These are phyloP conservation scores for Chironomus tentans DNA, from an alignment of 2,888 invertebrate genomes.

Conservation along the genomic window DNA sequence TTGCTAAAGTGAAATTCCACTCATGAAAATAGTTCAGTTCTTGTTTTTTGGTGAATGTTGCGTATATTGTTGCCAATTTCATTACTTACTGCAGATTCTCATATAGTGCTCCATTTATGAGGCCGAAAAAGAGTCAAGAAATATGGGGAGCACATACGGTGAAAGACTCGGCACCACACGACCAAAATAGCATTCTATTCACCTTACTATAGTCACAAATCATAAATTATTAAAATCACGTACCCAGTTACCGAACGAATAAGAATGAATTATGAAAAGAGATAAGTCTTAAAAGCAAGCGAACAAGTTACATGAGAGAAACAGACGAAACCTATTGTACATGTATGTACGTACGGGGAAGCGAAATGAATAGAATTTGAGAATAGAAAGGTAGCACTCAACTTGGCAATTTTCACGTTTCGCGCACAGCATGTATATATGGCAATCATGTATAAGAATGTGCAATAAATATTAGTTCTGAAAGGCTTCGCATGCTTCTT, in stretches of 20 bases:
- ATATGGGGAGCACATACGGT: too few species aligned
- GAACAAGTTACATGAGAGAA: background rate
- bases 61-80: too few species aligned
- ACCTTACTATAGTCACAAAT: conserved; percentile 14
- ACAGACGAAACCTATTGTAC: background rate
- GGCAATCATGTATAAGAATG: background rate
- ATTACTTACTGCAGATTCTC: too few species aligned
- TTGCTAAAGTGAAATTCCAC: too few species aligned
- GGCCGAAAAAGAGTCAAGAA: too few species aligned
- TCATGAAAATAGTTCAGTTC: too few species aligned
- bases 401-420: background rate
- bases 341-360: too few species aligned
- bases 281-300: conserved; percentile 1
- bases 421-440: background rate
- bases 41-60: too few species aligned
- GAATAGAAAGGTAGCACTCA: background rate
- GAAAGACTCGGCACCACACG: conserved; percentile 11
- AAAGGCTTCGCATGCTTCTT: background rate
- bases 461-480: background rate
- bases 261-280: conserved; percentile 18
- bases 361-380: too few species aligned
- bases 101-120: too few species aligned
- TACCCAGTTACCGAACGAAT: conserved; percentile 13
- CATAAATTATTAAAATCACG: conserved; percentile 26
- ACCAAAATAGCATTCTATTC: background rate